Evolutionary conservation across 2,113 vertebrate genomes (phyloP), one percentile per base, ranked within the genome.

Genomic region (Notarius lentiginosus): DNA sequence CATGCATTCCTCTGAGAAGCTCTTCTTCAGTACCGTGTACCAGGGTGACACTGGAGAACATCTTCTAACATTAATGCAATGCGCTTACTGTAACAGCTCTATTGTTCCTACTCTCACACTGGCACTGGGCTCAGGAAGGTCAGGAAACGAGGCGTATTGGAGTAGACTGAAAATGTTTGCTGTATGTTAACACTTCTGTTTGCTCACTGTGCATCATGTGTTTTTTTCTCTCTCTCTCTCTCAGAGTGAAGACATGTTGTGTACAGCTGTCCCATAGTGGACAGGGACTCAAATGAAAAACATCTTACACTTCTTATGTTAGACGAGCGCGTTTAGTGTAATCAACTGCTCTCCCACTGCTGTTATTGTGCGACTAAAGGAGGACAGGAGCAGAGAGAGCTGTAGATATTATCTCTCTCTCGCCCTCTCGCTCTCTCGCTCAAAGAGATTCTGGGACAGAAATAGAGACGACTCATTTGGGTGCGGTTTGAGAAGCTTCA

Each of bases 211-310:
- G 12, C 30, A 60, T 30, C 53, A 15, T n/a, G 34, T 82, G 49
- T 68, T 83, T 41, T 41, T 41, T 41, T 41, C 4, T 41, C 4
- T 41, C 4, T 11, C 30, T 41, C 53, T 1, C 14, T 68, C 47
- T 65, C 17, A 20, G 17, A 17, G 20, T 79, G 53, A 20, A 82
- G 79, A 22, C 30, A 47, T 81, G 58, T 65, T 47, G 58, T 14
- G 10, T 82, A 14, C 60, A 24, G 80, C 41, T 51, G 20, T 49
- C 27, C 2, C 34, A 49, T 56, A 83, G 34, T 58, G 79, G 73
- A 58, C 77, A 76, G 83, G 81, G 84, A 58, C 84, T 56, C 56
- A 56, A 90, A 90, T 89, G 66, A 89, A 79, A 63, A 76, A 27
- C 51, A 76, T 73, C 49, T 34, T 61, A 30, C 27, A 56, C 65